Conservation (phyloP, 2,888 invertebrate genomes). For the Lasioglossum marginatum region DNA sequence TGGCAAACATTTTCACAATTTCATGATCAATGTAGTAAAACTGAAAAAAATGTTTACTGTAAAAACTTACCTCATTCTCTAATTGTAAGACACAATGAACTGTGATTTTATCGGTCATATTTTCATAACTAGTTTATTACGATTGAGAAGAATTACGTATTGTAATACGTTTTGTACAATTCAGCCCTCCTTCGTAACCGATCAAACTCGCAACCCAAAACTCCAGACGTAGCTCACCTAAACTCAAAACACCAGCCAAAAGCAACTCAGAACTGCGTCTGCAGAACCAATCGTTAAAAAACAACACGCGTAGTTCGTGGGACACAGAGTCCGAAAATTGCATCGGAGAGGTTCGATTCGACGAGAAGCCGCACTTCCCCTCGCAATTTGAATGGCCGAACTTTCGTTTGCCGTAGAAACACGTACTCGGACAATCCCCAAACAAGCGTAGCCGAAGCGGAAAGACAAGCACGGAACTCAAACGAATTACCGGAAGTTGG, state of each 20-base stretch:
- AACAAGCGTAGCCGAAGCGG: constrained; percentile 23
- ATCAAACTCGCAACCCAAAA: not conserved
- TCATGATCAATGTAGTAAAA: not conserved
- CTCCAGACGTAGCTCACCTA: not conserved
- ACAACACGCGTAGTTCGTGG: not conserved
- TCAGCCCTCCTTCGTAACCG: too few relatives aligned
- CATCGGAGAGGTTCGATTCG: not conserved
- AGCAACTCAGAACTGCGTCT: not conserved
- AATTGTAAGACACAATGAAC: too few relatives aligned
- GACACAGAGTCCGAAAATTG: not conserved
- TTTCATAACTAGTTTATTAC: not conserved
- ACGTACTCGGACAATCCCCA: constrained; percentile 38
- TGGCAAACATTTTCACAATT: too few relatives aligned
- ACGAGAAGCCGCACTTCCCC: not conserved
- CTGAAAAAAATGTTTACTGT: not conserved
- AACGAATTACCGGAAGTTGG: constrained; percentile 39
- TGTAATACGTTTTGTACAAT: too few relatives aligned
- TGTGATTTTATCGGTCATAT: not conserved
- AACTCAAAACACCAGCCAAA: not conserved
- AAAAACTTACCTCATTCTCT: too few relatives aligned
- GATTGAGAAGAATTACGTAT: too few relatives aligned
- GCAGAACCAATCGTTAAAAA: not conserved
- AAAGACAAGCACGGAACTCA: constrained; percentile 47
- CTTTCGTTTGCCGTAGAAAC: not conserved
- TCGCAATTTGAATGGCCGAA: constrained; percentile 40